Conservation (phyloP, 2,113 vertebrate genomes). For the Alligator mississippiensis region DNA sequence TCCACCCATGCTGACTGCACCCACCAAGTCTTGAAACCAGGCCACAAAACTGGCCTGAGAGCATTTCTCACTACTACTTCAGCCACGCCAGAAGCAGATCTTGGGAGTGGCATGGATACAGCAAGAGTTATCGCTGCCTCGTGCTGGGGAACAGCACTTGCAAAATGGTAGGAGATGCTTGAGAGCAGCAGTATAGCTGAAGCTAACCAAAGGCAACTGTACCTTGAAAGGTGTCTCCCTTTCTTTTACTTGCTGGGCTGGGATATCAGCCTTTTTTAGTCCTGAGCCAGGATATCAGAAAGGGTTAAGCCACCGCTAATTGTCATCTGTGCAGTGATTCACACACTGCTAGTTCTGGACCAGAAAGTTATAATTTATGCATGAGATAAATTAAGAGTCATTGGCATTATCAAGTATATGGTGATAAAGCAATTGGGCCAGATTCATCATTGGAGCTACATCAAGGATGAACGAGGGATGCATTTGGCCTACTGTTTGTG, state of each 20-base stretch:
- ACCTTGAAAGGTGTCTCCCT: neutral
- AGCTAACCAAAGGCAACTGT: neutral
- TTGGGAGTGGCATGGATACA: no score
- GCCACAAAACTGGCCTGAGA: no score
- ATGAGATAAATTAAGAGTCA: neutral
- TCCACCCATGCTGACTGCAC: no score
- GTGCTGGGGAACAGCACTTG: no score
- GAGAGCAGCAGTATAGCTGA: neutral
- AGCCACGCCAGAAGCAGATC: no score
- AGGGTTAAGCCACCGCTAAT: neutral
- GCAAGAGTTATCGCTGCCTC: no score
- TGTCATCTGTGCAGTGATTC: neutral
- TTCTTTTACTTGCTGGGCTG: neutral
- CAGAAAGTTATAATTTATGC: no score
- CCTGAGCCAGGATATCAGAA: neutral
- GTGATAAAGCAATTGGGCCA: neutral
- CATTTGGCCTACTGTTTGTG: neutral
- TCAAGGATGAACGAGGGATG: neutral
- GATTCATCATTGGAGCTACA: neutral
- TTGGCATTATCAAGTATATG: fast-evolving
- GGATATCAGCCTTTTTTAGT: neutral
- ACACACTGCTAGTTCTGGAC: neutral
- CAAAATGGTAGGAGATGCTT: no score
- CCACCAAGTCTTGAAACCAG: no score
- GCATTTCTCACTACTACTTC: no score